Base-by-base conservation (phyloP, 2,797 vertebrate species). In the Margarornis squamiger region DNA sequence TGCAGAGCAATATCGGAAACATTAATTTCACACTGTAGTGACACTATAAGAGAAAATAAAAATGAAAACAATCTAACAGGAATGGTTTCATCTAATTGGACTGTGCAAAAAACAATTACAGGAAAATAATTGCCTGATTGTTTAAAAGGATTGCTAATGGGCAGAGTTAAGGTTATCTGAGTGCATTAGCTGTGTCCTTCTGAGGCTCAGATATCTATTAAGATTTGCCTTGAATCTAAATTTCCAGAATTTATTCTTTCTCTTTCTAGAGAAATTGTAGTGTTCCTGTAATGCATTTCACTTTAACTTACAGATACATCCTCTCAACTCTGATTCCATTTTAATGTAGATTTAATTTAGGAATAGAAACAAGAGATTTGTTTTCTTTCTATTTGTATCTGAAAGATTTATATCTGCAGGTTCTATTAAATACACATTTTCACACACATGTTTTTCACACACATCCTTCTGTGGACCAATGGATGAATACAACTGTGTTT, bases 121-220 rank as follows among this genome's bases (percentile, higher is more conserved):
- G 76, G 38, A 92, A 95, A 95, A 95, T 93, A 96, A 95, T 95
- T 94, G 88, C 77, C 94, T 94, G 93, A 90, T 94, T 93, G 86
- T 96, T 97, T 97, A 94, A 96, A 95, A 95, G 88, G 74, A 88
- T 94, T 41, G 2, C 36, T 95, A 93, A 92, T 95, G 88, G 95
- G 77, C 77, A 97, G 94, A 95, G 90, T 86, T 94, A 93, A 86
- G 90, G 77, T 93, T 96, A 95, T 92, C 71, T 45, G 77, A 90
- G 77, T 78, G 67, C 88, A 93, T 94, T 92, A 94, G 63, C 77
- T 90, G 23, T 57, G 48, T 65, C 79, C 45, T 93, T 95, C 88
- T 78, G 80, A 75, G 74, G 43, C 80, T 95, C 81, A 96, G 92
- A 93, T 95, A 91, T 97, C 92, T 90, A 93, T 95, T 93, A 92